These are phyloP conservation scores for Enteromius anoplus DNA, from an alignment of 2,797 vertebrate genomes.

Conservation along the genomic window DNA sequence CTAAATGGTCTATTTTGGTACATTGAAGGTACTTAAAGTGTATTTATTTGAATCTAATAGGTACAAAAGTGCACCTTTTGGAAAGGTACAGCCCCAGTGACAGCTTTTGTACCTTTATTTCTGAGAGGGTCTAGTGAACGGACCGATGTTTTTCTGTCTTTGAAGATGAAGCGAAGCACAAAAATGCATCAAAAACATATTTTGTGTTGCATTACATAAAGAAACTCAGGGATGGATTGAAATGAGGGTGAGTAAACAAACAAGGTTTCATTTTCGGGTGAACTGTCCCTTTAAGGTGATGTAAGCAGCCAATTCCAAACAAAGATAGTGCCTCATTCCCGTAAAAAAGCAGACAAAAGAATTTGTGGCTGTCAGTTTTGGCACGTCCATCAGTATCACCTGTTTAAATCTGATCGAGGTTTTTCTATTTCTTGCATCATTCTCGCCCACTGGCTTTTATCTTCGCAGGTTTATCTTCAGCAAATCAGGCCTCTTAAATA, in stretches of 20 bases:
- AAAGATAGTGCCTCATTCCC: not conserved
- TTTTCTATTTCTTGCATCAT: conserved; percentile 33
- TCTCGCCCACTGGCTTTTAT: conserved; percentile 10
- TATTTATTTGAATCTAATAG: no score
- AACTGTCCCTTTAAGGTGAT: conserved; percentile 24
- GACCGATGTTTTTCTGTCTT: not conserved
- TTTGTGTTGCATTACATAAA: not conserved
- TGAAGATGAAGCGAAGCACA: not conserved
- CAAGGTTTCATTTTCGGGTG: not conserved
- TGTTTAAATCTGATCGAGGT: conserved; percentile 26
- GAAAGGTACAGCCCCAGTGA: no score
- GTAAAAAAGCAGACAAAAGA: conserved; percentile 16
- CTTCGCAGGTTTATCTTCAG: not conserved
- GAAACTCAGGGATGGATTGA: not conserved
- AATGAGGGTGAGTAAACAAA: not conserved
- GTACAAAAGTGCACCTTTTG: no score
- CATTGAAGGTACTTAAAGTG: no score
- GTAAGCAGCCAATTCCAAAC: not conserved
- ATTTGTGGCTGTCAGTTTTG: not conserved
- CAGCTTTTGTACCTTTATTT: no score
- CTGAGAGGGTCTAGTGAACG: not conserved
- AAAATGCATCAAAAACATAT: not conserved
- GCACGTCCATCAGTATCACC: conserved; percentile 1
- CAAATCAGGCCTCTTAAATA: conserved; percentile 22
- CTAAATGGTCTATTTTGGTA: no score